Conservation (phyloP, 2,113 vertebrate genomes). For the Sinosuthora webbiana region DNA sequence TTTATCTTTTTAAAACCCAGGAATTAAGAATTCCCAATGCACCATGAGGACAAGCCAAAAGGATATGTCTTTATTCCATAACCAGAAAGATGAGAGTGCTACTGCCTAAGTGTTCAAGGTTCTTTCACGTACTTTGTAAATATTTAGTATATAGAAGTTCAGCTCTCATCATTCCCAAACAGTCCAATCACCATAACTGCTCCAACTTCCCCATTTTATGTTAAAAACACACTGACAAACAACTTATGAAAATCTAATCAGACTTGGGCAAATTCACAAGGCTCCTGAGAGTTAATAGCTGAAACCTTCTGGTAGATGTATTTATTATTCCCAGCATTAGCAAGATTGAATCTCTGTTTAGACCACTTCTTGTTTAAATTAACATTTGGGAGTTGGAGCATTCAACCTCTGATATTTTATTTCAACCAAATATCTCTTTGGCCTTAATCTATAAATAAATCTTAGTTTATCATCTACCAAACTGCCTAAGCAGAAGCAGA, state of each 20-base stretch:
- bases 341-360: not conserved
- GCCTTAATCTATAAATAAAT: not conserved
- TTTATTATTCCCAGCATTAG: not conserved
- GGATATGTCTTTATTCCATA: not conserved
- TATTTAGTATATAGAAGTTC: not conserved
- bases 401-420: slow-evolving; percentile 10
- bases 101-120: not conserved
- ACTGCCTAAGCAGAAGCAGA: not conserved
- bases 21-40: not conserved
- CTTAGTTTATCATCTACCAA: slow-evolving; percentile 46
- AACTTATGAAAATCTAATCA: not conserved
- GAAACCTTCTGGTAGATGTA: not conserved
- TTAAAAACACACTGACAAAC: not conserved
- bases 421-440: slow-evolving; percentile 10
- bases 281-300: not conserved
- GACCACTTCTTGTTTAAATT: not conserved
- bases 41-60: not conserved
- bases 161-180: not conserved
- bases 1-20: fast-evolving
- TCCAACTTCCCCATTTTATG: not conserved
- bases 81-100: not conserved
- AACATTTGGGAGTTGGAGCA: not conserved
- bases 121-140: not conserved
- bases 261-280: not conserved
- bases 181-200: not conserved